Evolutionary conservation across 2,797 vertebrate genomes (phyloP), one percentile per base, ranked within the genome.

Genomic region (Sylvilagus floridanus): DNA sequence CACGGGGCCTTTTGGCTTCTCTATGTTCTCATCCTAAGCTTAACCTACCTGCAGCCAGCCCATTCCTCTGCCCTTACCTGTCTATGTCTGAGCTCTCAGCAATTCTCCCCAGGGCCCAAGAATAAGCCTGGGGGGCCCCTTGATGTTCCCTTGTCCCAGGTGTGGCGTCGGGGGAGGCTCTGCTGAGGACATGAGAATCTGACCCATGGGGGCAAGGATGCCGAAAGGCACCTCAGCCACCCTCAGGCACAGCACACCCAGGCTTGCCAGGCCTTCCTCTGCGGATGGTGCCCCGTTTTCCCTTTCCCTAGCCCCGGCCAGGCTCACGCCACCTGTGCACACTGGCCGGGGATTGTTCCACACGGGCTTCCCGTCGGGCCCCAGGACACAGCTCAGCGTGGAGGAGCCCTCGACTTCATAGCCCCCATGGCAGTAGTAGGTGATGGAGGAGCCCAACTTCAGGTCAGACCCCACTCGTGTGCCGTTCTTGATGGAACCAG

Each of bases 391-490:
- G 19, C 99, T 99, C 97, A 99, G 98, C 9, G 99, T 99, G 71
- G 99, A 97, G 78, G 98, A 98, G 78, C 99, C 99, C 91, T 99
- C 98, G 11, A 99, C 98, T 8, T 99, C 99, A 62, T 99, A 99
- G 92, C 99, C 99, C 0, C 98, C 99, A 1, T 99, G 99, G 0
- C 99, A 99, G 98, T 99, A 99, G 98, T 99, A 99, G 96, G 99
- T 99, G 95, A 99, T 96, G 0, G 98, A 99, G 54, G 99, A 99
- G 50, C 99, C 99, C 97, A 99, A 98, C 98, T 99, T 99, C 96
- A 99, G 98, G 76, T 99, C 99, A 0, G 98, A 97, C 1, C 99
- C 99, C 93, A 99, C 98, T 28, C 99, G 98, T 0, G 99, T 99
- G 89, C 99, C 99, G 0, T 99, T 99, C 96, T 98, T 99, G 95